Evolutionary conservation across 2,113 vertebrate genomes (phyloP), one percentile per base, ranked within the genome.

Genomic region (Percopsis transmontana): DNA sequence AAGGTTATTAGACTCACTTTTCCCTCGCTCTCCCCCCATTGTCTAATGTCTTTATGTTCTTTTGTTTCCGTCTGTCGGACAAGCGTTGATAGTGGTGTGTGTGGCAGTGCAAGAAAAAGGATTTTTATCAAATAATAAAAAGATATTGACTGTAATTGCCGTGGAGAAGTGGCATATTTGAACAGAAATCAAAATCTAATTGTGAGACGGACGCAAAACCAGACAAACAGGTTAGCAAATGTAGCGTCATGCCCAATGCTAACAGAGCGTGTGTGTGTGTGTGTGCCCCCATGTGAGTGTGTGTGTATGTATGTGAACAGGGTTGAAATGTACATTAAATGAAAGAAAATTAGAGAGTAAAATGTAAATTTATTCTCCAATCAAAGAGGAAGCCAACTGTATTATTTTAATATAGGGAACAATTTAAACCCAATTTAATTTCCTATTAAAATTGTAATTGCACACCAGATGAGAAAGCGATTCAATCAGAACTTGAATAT

Each of bases 381-480:
- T 85, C 70, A 74, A 68, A 76, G 56, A 50, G 67, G 45, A 66
- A 74, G 61, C 19, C 24, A 7, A 10, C 41, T 55, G n/a, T 20
- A 18, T 58, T 20, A 19, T 74, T 72, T 74, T 56, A 78, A 73
- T 48, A 39, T 20, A 20, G 44, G 70, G 53, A 67, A 84, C 70
- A 75, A 82, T 85, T 82, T 82, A 68, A 44, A 69, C 72, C 82
- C 80, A 67, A 66, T 87, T 83, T 83, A 65, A 53, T 71, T 77
- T 77, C 61, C 61, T 68, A 81, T 83, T 85, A 80, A 81, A 84
- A 80, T 72, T 70, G 33, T 77, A 80, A 89, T 84, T 79, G 69
- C 45, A 9, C 47, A 60, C 40, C 33, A 54, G 70, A 76, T 69
- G 80, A 78, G 68, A 81, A 60, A 77, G 54, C 44, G 63, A 79